These are phyloP conservation scores for Pogonognathellus flavescens DNA, from an alignment of 1,140 invertebrate species.

Conservation along the genomic window DNA sequence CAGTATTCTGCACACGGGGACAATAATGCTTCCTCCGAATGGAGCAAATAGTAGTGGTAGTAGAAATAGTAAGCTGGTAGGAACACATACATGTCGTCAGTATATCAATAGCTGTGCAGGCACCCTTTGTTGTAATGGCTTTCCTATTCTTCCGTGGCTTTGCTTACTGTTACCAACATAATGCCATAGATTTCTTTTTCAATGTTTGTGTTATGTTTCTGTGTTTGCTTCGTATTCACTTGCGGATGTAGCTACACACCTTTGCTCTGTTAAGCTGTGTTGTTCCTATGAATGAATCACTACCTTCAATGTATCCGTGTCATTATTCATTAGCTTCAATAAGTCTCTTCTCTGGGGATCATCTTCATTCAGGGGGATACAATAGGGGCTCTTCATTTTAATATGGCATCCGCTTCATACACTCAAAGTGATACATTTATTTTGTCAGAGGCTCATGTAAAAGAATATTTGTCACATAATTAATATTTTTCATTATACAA, in stretches of 20 bases:
- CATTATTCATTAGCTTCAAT: slow-evolving; percentile 45
- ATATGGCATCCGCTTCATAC: no score
- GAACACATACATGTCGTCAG: slow-evolving; percentile 34
- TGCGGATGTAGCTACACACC: slow-evolving; percentile 45
- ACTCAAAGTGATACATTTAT: no score
- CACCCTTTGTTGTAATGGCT: slow-evolving; percentile 46
- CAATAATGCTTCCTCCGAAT: background rate
- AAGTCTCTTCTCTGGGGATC: background rate
- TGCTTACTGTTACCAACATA: background rate
- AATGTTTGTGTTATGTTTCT: slow-evolving; percentile 31
- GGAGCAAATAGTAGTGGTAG: no score
- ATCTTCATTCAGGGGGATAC: background rate
- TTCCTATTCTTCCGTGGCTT: slow-evolving; percentile 20
- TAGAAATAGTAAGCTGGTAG: background rate
- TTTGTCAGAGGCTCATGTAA: no score
- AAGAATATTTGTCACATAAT: no score
- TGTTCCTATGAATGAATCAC: slow-evolving; percentile 32
- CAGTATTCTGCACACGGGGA: background rate
- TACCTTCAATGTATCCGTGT: slow-evolving; percentile 36
- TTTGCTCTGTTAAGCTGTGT: slow-evolving; percentile 32
- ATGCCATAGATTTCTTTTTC: slow-evolving; percentile 21
- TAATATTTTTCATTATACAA: no score
- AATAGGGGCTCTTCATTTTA: background rate
- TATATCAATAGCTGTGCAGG: slow-evolving; percentile 32
- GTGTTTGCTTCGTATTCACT: slow-evolving; percentile 20